Base-by-base conservation (phyloP, 2,888 invertebrate genomes). In the Desoria tigrina region DNA sequence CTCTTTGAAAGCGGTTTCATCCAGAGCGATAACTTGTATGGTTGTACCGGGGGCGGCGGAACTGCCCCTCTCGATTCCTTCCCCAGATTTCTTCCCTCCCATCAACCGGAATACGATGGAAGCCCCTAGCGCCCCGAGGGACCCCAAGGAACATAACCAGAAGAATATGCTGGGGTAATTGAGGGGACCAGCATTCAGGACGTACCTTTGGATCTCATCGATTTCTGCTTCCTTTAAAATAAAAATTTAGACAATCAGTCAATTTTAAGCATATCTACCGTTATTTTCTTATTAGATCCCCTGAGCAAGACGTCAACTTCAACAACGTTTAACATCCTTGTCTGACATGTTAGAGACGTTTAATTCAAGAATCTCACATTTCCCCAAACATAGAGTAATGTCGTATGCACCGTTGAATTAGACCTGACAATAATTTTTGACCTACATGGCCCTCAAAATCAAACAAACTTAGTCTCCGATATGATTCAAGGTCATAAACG, bases 141-240 rank as follows among this genome's bases (percentile, higher is more conserved):
- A 69, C 24, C 65, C 66, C n/a, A 69, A 21, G 1, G 69, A 50
- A 18, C 61, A 4, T 4, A 69, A 32, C 69, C 69, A 69, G 56
- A 63, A 69, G 57, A 69, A 60, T 39, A 69, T 66, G 42, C 64
- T 66, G 2, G 69, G 66, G 23, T 66, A 66, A 37, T 69, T 69
- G 16, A 69, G 57, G 2, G 69, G 69, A 21, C 69, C 69, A 4
- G 45, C 54, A 4, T 62, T 61, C 9, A 69, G 23, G 2, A 69
- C 66, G 26, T 66, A 69, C 39, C 69, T 49, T 32, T 59, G 57
- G 18, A 66, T 58, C 51, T 69, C 69, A 21, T 69, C 69, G 18
- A 69, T 56, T 32, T 66, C 69, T 1, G 66, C 65, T 27, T 69
- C 69, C 69, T 69, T 27, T 18, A 49, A 53, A 28, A 42, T 3